Conservation (phyloP, 2,888 invertebrate genomes). For the Carabus problematicus region DNA sequence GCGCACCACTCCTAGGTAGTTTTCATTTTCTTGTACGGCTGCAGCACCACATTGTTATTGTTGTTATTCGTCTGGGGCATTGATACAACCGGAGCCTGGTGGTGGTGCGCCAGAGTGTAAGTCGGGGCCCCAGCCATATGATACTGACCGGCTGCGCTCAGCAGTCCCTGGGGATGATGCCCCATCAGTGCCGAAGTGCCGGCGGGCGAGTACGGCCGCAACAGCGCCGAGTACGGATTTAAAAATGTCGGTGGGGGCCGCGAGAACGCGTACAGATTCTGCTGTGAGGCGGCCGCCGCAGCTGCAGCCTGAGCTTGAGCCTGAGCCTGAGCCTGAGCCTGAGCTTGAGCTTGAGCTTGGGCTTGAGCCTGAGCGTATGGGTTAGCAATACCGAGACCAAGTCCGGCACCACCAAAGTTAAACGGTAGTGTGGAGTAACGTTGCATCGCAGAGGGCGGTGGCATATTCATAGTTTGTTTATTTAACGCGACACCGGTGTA, state of each 20-base stretch:
- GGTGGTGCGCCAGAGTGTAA: slow-evolving; percentile 48
- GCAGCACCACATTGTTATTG: slow-evolving; percentile 68
- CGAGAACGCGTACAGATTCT: slow-evolving; percentile 59
- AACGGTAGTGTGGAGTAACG: slow-evolving; percentile 54
- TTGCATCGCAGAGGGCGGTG: slow-evolving; percentile 51
- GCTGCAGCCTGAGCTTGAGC: slow-evolving; percentile 34
- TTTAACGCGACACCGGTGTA: slow-evolving; percentile 76
- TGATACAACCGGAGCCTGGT: slow-evolving; percentile 54
- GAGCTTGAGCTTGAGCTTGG: slow-evolving; percentile 43
- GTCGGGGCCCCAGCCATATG: slow-evolving; percentile 57
- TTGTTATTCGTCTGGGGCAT: slow-evolving; percentile 52
- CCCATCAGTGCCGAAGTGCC: slow-evolving; percentile 35
- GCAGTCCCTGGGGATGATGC: slow-evolving; percentile 45
- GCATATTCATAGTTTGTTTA: slow-evolving; percentile 64
- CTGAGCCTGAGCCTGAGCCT: slow-evolving; percentile 42
- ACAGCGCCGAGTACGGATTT: slow-evolving; percentile 60
- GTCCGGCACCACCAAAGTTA: slow-evolving; percentile 51
- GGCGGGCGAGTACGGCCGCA: slow-evolving; percentile 49
- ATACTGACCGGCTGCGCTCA: slow-evolving; percentile 51
- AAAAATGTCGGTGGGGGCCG: slow-evolving; percentile 54
- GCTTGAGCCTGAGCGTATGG: slow-evolving; percentile 50
- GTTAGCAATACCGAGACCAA: slow-evolving; percentile 52
- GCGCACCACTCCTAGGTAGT: slow-evolving; percentile 68
- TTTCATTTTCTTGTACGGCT: slow-evolving; percentile 92
- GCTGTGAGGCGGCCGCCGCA: slow-evolving; percentile 50